Percentiles rank a stretch among this genome's conserved stretches.
Evolutionary conservation across 2,888 invertebrate genomes (phyloP).

Genomic region (Kryphioiulus occultus): DNA sequence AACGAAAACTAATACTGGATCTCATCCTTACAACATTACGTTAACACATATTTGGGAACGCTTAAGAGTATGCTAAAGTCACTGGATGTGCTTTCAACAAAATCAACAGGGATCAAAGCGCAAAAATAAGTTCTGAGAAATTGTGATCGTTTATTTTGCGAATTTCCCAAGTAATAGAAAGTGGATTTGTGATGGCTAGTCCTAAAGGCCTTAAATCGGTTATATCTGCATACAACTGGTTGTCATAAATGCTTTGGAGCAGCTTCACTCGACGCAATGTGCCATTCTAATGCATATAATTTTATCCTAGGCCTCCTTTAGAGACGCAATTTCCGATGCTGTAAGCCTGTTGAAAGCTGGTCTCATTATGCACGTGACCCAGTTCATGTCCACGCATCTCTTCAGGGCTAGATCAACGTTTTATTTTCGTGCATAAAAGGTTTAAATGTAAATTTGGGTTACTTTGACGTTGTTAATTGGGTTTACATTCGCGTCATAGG

Average conservation of each 20-base stretch:
- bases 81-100: too few species aligned
- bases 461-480: constrained; percentile 4
- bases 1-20: too few species aligned
- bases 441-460: constrained; percentile 1
- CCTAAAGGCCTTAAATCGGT: not conserved
- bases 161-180: not conserved
- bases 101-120: too few species aligned
- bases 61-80: too few species aligned
- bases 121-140: too few species aligned
- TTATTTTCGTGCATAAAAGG: not conserved
- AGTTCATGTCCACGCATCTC: constrained; percentile 29
- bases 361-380: not conserved
- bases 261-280: not conserved
- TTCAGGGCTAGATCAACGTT: not conserved
- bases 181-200: not conserved
- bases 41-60: too few species aligned
- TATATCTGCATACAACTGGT: not conserved
- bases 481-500: not conserved
- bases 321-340: not conserved
- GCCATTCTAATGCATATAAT: not conserved
- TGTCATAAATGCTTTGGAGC: not conserved
- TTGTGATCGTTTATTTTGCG: not conserved
- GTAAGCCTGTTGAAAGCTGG: not conserved
- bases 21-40: too few species aligned
- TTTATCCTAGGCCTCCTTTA: not conserved